phyloP scores from a whole-genome alignment of 53 echinoderm and acorn worm species.

The Mesocentrotus franciscanus region DNA sequence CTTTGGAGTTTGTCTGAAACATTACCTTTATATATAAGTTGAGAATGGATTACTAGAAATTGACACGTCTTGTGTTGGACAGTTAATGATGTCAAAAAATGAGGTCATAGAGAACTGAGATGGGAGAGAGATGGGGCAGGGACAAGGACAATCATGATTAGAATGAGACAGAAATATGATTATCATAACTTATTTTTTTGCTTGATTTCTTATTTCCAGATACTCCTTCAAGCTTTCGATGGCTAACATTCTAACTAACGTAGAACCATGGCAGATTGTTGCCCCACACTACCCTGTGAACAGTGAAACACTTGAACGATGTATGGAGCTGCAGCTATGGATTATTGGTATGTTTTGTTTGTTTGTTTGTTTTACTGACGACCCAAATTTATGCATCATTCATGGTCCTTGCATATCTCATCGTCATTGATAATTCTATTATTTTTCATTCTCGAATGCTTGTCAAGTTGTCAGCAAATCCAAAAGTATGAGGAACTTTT shows the following conservation, averaged over 20 bases:
- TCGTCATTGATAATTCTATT: background rate
- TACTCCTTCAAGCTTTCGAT: conserved; percentile 40
- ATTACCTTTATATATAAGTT: too few species aligned
- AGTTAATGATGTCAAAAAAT: too few species aligned
- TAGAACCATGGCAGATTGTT: conserved; percentile 60
- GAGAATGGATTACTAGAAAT: too few species aligned
- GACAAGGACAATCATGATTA: background rate
- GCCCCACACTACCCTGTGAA: conserved; percentile 53
- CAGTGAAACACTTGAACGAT: background rate
- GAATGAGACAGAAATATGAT: background rate
- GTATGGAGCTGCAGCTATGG: conserved; percentile 36
- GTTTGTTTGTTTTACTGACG: background rate
- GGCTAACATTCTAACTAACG: conserved; percentile 25
- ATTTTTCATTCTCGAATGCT: background rate
- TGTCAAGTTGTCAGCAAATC: too few species aligned
- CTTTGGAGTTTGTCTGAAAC: too few species aligned
- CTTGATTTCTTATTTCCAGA: background rate
- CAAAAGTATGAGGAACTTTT: too few species aligned
- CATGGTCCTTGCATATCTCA: background rate
- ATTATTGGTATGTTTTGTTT: conserved; percentile 43
- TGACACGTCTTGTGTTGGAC: too few species aligned
- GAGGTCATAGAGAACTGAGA: too few species aligned
- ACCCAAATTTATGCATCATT: background rate
- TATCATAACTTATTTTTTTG: background rate
- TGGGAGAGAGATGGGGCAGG: too few species aligned